Evolutionary conservation across 2,113 vertebrate species (phyloP).

Genomic region (Tragulus kanchil): DNA sequence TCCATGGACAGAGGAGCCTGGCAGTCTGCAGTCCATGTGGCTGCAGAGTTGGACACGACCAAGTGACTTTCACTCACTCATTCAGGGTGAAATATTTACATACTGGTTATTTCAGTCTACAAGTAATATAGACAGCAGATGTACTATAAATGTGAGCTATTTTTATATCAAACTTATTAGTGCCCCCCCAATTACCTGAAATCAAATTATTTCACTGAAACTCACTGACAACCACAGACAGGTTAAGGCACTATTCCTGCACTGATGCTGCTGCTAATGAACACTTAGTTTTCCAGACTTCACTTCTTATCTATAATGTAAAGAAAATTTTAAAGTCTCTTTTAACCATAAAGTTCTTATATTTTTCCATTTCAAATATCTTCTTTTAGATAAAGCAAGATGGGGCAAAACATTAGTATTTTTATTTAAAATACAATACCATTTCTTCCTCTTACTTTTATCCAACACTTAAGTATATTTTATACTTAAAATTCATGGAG

Average conservation of each 20-base stretch:
- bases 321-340: neutral
- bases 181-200: neutral
- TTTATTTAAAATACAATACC: conserved; percentile 39
- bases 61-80: too few relatives aligned
- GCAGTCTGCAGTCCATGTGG: too few relatives aligned
- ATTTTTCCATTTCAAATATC: neutral
- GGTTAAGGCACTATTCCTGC: neutral
- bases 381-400: neutral
- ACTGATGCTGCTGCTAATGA: neutral
- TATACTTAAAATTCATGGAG: neutral
- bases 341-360: neutral
- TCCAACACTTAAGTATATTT: neutral
- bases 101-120: neutral
- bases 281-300: neutral
- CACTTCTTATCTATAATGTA: neutral
- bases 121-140: neutral
- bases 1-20: too few relatives aligned
- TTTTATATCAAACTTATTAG: neutral
- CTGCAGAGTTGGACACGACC: too few relatives aligned
- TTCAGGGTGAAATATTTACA: neutral
- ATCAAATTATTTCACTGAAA: neutral
- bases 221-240: neutral
- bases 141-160: neutral
- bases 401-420: neutral
- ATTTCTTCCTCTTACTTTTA: conserved; percentile 12